Percentiles rank a stretch among this genome's conserved stretches.
phyloP scores from a whole-genome alignment of 2,113 vertebrate species.

The Emydocephalus ijimae region DNA sequence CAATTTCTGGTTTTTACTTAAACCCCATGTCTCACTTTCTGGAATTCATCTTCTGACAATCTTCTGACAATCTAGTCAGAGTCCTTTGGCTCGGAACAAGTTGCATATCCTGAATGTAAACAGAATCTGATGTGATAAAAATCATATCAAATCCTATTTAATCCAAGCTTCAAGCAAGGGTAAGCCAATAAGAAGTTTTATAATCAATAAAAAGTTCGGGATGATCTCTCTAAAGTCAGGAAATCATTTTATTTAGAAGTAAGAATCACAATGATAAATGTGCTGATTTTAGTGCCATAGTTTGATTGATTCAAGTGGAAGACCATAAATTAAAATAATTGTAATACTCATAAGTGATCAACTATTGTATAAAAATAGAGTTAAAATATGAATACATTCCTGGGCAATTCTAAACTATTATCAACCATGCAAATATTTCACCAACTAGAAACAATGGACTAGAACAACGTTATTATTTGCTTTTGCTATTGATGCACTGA shows the following conservation, averaged over 20 bases:
- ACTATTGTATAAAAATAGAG: neutral
- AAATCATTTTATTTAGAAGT: neutral
- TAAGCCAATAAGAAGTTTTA: neutral
- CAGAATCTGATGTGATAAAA: no score
- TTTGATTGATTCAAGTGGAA: neutral
- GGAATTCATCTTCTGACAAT: no score
- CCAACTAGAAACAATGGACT: neutral
- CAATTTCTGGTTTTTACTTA: no score
- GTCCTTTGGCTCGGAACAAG: no score
- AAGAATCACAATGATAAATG: neutral
- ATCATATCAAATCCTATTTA: no score
- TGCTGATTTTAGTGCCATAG: neutral
- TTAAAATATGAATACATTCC: neutral
- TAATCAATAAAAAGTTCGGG: neutral
- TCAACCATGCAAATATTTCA: neutral
- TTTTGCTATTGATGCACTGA: neutral
- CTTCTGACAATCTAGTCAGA: no score
- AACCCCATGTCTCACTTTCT: no score
- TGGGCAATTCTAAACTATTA: neutral
- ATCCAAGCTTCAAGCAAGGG: neutral
- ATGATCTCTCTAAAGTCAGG: neutral
- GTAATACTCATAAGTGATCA: neutral
- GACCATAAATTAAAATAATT: neutral
- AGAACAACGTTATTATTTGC: neutral
- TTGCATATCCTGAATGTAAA: no score